These are phyloP conservation scores for Anthoscopus minutus DNA, from an alignment of 2,113 vertebrate genomes.

Conservation along the genomic window DNA sequence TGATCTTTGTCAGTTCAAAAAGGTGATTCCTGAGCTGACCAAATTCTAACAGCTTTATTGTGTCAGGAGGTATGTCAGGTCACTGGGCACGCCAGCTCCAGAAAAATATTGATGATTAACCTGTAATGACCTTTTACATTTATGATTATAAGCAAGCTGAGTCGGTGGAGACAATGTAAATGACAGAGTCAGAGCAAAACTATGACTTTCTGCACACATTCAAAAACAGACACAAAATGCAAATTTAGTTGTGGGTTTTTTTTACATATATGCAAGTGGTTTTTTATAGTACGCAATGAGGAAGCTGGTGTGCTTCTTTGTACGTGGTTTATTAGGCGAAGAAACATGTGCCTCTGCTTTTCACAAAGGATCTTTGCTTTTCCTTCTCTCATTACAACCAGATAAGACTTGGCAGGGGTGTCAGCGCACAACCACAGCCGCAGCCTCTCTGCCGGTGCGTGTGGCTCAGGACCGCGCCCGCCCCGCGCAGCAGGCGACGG, in stretches of 20 bases:
- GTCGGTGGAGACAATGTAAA: accelerated
- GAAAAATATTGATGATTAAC: background rate
- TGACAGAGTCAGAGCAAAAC: background rate
- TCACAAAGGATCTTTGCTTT: background rate
- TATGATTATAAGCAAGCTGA: background rate
- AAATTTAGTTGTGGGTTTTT: background rate
- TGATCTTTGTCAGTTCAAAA: background rate
- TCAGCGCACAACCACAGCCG: accelerated
- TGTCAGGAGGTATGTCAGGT: background rate
- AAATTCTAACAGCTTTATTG: background rate
- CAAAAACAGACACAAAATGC: background rate
- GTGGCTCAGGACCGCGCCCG: accelerated
- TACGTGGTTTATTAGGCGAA: background rate
- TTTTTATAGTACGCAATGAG: background rate
- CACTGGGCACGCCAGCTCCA: background rate
- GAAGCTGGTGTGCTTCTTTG: background rate
- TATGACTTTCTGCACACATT: background rate
- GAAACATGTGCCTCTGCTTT: background rate
- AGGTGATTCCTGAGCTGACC: background rate
- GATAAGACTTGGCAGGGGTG: accelerated
- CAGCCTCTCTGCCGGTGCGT: accelerated
- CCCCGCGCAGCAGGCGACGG: accelerated
- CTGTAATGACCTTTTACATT: background rate
- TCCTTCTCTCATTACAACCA: background rate
- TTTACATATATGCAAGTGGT: accelerated